Conservation (phyloP, 2,888 invertebrate genomes). For the Bedellia somnulentella region DNA sequence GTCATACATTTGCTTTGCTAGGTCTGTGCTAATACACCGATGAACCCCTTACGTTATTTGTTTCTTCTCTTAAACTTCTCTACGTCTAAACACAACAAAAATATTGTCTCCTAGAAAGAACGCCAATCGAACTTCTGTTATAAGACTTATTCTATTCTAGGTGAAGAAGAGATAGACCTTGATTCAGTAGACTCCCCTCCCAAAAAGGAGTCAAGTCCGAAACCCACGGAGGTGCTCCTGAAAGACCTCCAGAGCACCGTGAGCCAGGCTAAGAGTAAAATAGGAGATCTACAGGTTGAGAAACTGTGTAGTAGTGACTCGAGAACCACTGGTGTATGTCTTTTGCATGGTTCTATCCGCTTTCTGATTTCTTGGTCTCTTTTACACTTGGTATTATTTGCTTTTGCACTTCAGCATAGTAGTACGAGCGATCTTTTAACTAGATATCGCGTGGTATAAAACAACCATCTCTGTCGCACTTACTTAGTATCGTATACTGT, state of each 20-base stretch:
- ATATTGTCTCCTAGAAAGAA: too few relatives aligned
- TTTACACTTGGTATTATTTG: background rate
- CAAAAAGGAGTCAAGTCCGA: conserved; percentile 30
- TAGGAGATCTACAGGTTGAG: conserved; percentile 65
- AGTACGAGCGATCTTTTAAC: too few relatives aligned
- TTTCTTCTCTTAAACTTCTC: too few relatives aligned
- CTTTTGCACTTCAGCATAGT: too few relatives aligned
- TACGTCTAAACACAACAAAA: too few relatives aligned
- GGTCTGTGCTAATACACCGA: too few relatives aligned
- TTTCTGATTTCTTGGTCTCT: conserved; percentile 12
- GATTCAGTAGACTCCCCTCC: conserved; percentile 16
- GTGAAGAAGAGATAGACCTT: conserved; percentile 47
- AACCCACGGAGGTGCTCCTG: conserved; percentile 32
- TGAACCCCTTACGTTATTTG: too few relatives aligned
- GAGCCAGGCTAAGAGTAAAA: conserved; percentile 62
- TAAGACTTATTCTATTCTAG: conserved; percentile 18
- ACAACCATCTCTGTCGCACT: too few relatives aligned
- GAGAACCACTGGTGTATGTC: conserved; percentile 32
- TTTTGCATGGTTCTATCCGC: conserved; percentile 41
- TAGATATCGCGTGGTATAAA: too few relatives aligned
- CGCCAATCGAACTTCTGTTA: too few relatives aligned
- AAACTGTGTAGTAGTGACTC: conserved; percentile 5
- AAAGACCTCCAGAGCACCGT: conserved; percentile 61
- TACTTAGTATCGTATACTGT: too few relatives aligned
- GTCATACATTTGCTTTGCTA: too few relatives aligned